Evolutionary conservation across 2,113 vertebrate genomes (phyloP).

Genomic region (Cavia aperea): DNA sequence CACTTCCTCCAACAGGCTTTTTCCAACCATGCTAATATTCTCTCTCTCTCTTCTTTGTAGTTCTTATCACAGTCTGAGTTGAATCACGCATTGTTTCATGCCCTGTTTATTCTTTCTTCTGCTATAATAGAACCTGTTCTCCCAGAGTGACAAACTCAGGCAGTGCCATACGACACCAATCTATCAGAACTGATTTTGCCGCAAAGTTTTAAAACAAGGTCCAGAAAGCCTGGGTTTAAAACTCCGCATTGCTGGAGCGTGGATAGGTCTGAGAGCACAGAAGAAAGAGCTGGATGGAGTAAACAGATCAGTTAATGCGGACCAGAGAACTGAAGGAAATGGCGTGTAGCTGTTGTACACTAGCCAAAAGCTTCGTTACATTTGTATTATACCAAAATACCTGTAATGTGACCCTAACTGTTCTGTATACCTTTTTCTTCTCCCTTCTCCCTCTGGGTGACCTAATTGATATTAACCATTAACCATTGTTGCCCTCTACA

Average conservation of each 20-base stretch:
- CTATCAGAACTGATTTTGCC: background rate
- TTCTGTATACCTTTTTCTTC: too few relatives aligned
- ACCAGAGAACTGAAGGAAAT: background rate
- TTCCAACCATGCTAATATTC: background rate
- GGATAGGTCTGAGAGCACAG: background rate
- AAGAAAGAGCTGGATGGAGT: background rate
- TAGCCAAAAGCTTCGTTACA: too few relatives aligned
- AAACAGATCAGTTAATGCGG: background rate
- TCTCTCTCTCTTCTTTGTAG: background rate
- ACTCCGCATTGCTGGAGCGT: background rate
- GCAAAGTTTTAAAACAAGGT: background rate
- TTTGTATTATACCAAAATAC: too few relatives aligned
- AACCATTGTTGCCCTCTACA: too few relatives aligned
- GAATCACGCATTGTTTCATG: background rate
- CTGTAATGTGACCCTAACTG: too few relatives aligned
- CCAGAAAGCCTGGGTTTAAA: background rate
- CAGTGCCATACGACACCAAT: background rate
- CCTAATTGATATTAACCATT: too few relatives aligned
- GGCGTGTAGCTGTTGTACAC: background rate
- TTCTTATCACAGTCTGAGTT: background rate
- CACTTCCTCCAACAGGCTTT: background rate
- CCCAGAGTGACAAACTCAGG: background rate
- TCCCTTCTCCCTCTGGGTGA: too few relatives aligned
- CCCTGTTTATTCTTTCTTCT: slow-evolving; percentile 23
- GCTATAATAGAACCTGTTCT: slow-evolving; percentile 20